These are phyloP conservation scores for Oceanodroma leucorhoa DNA, from an alignment of 2,797 vertebrate genomes.

Conservation along the genomic window DNA sequence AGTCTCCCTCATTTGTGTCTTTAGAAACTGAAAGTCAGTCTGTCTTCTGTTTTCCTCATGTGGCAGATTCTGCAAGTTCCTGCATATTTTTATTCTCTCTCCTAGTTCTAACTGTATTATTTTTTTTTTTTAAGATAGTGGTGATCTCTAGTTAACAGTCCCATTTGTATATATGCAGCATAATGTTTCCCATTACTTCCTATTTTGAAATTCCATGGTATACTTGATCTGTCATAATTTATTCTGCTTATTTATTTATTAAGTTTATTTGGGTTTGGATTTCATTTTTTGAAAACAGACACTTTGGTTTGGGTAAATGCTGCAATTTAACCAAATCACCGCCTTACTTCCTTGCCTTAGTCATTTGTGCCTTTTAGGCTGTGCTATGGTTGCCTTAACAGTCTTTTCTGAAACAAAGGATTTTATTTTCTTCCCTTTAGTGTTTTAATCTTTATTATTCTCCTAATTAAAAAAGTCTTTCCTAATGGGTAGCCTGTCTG, in stretches of 20 bases:
- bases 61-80: background rate
- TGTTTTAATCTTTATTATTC: background rate
- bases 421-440: background rate
- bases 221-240: background rate
- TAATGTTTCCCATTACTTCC: background rate
- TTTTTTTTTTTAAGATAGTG: too few species aligned
- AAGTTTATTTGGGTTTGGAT: background rate
- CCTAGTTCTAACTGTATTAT: background rate
- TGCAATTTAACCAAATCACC: background rate
- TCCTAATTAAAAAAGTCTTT: background rate
- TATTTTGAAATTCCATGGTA: rapidly evolving
- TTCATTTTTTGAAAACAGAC: background rate
- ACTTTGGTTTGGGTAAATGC: background rate
- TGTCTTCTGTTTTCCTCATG: background rate
- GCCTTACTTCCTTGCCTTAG: background rate
- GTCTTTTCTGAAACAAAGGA: background rate
- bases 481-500: rapidly evolving
- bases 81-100: background rate
- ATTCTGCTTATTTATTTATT: background rate
- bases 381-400: too few species aligned
- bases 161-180: background rate
- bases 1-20: background rate
- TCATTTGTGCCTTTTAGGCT: background rate
- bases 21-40: background rate
- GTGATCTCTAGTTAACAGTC: background rate